Base-by-base conservation (phyloP, 2,113 vertebrate genomes). In the Nyctibius bracteatus region DNA sequence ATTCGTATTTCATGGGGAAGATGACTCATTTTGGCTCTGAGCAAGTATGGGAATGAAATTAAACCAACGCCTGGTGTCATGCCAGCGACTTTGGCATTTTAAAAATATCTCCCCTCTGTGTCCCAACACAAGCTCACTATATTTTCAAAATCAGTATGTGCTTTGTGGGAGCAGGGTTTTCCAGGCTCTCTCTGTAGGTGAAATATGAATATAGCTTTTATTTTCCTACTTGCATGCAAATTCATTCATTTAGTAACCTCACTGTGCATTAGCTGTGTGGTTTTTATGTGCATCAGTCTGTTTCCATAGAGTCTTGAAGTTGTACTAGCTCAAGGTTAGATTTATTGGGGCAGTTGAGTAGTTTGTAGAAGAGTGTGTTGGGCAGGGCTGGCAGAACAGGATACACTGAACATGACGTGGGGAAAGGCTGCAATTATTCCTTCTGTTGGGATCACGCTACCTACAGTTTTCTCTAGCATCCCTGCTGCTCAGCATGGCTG, bases 1-100 rank as follows among this genome's bases (percentile, higher is more conserved):
- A 97, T 94, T 96, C 10, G 55, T 94, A 95, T 97, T 97, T 97
- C 95, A 95, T 95, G 87, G 82, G 92, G 51, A 97, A 96, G 92
- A 66, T 96, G 90, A 95, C 70, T 94, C 83, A 95, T 94, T 97
- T 92, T 71, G 88, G 75, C 88, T 97, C 86, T 81, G 65, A 94
- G 86, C 65, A 90, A 92, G 87, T 58, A 62, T 8, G 59, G 88
- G 87, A 90, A 62, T 41, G 79, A 96, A 97, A 96, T 96, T 92
- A 96, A 97, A 97, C 93, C 92, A 88, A 70, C 0, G 61, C 87
- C 83, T 95, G 95, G 88, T 96, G 91, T 67, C 70, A 82, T 65
- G 95, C 96, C 88, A 96, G 80, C 4, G 30, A 79, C 79, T 93
- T 78, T 92, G 85, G 93, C 94, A 73, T 95, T 96, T 94, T 74